Base-by-base conservation (phyloP, 2,113 vertebrate species). In the Pollachius pollachius region DNA sequence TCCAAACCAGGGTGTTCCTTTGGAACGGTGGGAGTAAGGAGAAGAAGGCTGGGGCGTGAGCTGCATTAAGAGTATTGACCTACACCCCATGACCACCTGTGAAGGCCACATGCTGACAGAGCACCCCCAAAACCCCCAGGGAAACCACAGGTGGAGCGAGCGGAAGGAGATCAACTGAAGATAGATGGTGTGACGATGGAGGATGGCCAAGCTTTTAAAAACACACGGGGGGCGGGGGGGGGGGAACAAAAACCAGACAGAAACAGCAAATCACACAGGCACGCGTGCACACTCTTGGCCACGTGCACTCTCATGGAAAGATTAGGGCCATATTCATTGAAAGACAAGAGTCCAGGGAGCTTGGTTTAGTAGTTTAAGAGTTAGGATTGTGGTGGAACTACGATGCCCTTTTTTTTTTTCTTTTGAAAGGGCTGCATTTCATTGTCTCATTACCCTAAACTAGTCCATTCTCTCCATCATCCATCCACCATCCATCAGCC, bases 241-340 rank as follows among this genome's bases (percentile, higher is more conserved):
- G 80, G 72, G 67, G 74, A 84, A 94, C 12, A 9, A 48, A 48
- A 48, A 48, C 12, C 54, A 57, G 16, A 48, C 54, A 57, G 16
- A 9, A 57, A n/a, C 54, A 57, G 90, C 92, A 92, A 85, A 87
- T 86, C 91, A 90, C 92, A 94, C 93, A 94, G 71, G 88, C 86
- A 90, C 88, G 81, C 21, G 61, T 81, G 80, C 81, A 87, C 77
- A 82, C 83, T 54, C 69, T 64, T 57, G 62, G 56, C 74, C 79
- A 80, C 82, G 83, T 86, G 84, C 89, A 89, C 82, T 64, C 79
- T 85, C 77, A 89, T 81, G 82, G 79, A 76, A 81, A 80, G 76
- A 84, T 60, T 83, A 83, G 91, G 89, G 91, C 89, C 90, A 90
- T 92, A 91, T 91, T 92, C 91, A 91, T 91, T 84, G 65, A 83